Percentiles rank a stretch among this genome's conserved stretches.
phyloP scores from a whole-genome alignment of 2,797 vertebrate genomes.

The Sebastes flavidus region DNA sequence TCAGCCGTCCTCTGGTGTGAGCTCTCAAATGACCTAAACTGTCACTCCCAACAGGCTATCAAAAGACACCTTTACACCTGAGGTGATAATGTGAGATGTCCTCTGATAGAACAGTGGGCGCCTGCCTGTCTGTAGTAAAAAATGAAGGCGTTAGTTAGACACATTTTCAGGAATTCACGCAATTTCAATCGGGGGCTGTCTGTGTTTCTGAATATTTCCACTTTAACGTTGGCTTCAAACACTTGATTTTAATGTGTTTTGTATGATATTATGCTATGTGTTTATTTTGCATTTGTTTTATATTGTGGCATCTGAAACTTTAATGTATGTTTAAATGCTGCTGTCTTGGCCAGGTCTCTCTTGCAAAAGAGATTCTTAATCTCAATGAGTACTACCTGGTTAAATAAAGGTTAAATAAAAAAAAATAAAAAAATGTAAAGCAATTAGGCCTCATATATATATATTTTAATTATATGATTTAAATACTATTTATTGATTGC shows the following conservation, averaged over 20 bases:
- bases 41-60: neutral
- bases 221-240: too few species aligned
- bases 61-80: slow-evolving; percentile 32
- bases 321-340: too few species aligned
- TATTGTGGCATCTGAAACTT: too few species aligned
- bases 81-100: slow-evolving; percentile 15
- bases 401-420: too few species aligned
- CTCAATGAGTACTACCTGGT: too few species aligned
- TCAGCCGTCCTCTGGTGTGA: slow-evolving; percentile 2
- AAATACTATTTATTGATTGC: neutral
- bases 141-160: neutral
- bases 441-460: neutral
- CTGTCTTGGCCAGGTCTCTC: too few species aligned
- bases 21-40: slow-evolving; percentile 9
- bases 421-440: too few species aligned
- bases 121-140: neutral
- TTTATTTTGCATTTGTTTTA: too few species aligned
- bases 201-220: too few species aligned
- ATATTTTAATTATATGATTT: neutral
- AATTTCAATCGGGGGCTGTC: neutral
- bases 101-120: neutral
- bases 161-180: neutral
- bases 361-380: too few species aligned
- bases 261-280: too few species aligned
- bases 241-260: too few species aligned